Evolutionary conservation across 2,888 invertebrate genomes (phyloP).

Genomic region (Latrodectus elegans): DNA sequence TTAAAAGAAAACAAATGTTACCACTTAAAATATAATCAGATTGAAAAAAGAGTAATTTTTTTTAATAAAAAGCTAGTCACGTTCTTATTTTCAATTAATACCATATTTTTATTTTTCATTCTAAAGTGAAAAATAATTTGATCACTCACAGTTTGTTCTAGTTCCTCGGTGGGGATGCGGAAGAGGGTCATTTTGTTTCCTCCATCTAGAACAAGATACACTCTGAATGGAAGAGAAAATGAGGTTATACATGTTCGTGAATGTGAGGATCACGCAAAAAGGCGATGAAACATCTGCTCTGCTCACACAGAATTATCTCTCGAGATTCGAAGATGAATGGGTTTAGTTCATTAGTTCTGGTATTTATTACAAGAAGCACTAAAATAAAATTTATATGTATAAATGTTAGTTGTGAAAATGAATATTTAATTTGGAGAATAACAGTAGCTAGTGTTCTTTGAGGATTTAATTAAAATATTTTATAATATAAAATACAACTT

Average conservation of each 20-base stretch:
- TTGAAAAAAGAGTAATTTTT: too few species aligned
- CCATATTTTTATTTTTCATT: neutral
- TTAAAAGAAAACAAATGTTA: too few species aligned
- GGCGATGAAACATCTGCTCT: slow-evolving; percentile 38
- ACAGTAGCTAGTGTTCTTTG: too few species aligned
- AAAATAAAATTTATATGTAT: too few species aligned
- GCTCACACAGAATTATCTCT: slow-evolving; percentile 12
- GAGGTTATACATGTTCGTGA: slow-evolving; percentile 28
- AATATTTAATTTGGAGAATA: too few species aligned
- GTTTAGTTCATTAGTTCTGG: slow-evolving; percentile 1
- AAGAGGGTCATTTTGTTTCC: slow-evolving; percentile 9
- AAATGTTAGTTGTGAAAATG: too few species aligned
- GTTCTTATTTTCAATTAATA: neutral
- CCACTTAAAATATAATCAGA: too few species aligned
- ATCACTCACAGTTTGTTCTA: slow-evolving; percentile 19
- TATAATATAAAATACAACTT: too few species aligned
- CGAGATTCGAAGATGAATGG: slow-evolving; percentile 10
- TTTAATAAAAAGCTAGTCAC: neutral
- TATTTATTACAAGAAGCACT: too few species aligned
- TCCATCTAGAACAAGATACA: neutral
- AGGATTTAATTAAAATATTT: too few species aligned
- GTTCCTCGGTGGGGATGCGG: slow-evolving; percentile 1
- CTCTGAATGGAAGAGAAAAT: neutral
- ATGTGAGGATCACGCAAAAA: slow-evolving; percentile 49
- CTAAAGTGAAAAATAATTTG: slow-evolving; percentile 46